Percentiles rank a stretch among this genome's conserved stretches.
Conservation (phyloP, 1,140 invertebrate species). For the Leptinotarsa texana region DNA sequence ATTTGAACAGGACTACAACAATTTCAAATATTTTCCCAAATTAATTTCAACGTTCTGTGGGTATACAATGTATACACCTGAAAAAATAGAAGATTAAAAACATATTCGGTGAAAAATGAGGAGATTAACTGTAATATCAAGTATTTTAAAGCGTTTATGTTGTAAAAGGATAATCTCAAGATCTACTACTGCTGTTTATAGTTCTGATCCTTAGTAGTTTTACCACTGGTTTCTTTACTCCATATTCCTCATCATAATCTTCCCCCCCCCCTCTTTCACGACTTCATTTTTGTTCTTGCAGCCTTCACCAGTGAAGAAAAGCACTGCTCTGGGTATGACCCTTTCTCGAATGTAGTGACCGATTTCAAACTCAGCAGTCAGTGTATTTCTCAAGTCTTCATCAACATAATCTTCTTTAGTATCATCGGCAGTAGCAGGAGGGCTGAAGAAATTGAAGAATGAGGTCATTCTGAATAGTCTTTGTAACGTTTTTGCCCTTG, state of each 20-base stretch:
- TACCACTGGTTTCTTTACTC: constrained; percentile 8
- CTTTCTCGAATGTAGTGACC: constrained; percentile 96
- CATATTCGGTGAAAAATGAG: neutral
- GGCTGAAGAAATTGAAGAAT: constrained; percentile 99
- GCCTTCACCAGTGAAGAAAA: constrained; percentile 90
- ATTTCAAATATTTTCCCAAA: neutral
- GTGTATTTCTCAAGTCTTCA: constrained; percentile 68
- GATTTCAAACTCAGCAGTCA: constrained; percentile 94
- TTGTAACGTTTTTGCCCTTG: constrained; percentile 90
- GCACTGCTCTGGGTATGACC: constrained; percentile 88
- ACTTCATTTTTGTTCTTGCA: constrained; percentile 78
- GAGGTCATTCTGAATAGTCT: constrained; percentile 70
- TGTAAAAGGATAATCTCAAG: neutral
- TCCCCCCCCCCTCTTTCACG: constrained; percentile 64
- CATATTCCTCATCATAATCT: constrained; percentile 53
- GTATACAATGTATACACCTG: neutral
- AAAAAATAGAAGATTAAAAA: constrained; percentile 16
- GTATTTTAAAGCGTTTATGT: constrained; percentile 4
- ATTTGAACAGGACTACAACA: neutral
- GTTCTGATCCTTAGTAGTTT: constrained; percentile 39
- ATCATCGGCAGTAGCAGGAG: constrained; percentile 73
- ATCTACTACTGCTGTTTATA: constrained; percentile 49
- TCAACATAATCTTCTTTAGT: constrained; percentile 70
- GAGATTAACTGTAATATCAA: neutral
- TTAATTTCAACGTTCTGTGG: neutral